Percentiles rank a stretch among this genome's conserved stretches.
Conservation (phyloP, 2,113 vertebrate genomes). For the Crotalus tigris region DNA sequence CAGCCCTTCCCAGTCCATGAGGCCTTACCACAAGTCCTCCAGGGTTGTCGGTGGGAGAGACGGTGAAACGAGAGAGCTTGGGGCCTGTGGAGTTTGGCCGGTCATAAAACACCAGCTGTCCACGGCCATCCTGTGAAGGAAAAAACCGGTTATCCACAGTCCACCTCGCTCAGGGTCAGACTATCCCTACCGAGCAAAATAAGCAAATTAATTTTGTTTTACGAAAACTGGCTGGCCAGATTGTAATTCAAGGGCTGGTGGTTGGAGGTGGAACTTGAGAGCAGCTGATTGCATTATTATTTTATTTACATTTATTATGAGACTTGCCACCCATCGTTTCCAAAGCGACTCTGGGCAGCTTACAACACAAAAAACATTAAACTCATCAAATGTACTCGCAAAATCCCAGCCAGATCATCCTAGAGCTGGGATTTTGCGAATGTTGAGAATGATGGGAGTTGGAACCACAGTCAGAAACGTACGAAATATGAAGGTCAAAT, state of each 20-base stretch:
- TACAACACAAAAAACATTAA: not conserved
- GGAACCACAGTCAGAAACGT: not conserved
- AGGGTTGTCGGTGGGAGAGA: constrained; percentile 72
- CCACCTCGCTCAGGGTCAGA: not conserved
- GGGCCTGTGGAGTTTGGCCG: constrained; percentile 76
- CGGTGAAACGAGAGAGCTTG: constrained; percentile 77
- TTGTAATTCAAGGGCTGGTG: not conserved
- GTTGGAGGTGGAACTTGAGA: too few species aligned
- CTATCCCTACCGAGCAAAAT: not conserved
- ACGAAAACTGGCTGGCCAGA: not conserved
- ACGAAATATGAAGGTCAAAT: too few species aligned
- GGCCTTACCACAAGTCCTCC: constrained; percentile 68
- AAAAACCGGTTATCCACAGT: too few species aligned
- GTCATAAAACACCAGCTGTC: constrained; percentile 84
- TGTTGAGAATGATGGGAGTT: not conserved
- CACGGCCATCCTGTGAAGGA: constrained; percentile 66
- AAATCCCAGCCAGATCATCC: not conserved
- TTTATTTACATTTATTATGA: not conserved
- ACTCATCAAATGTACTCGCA: not conserved
- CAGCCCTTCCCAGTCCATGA: rapidly evolving
- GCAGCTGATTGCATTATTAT: not conserved
- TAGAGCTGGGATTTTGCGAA: too few species aligned
- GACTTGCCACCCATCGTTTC: not conserved
- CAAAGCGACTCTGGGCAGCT: not conserved
- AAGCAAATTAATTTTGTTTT: not conserved